These are phyloP conservation scores for Dermatophagoides farinae DNA, from an alignment of 1,140 invertebrate species.

Conservation along the genomic window DNA sequence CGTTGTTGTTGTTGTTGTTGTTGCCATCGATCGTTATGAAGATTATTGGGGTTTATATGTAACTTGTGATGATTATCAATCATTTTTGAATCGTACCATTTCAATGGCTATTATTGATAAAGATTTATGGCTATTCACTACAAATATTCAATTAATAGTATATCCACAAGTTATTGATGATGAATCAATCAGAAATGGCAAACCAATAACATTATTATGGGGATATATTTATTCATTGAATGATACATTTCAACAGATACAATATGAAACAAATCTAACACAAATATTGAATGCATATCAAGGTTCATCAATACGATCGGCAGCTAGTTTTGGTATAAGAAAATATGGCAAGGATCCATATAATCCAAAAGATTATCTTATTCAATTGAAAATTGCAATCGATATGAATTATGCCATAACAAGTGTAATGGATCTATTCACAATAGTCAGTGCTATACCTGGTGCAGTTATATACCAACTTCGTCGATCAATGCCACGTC, in stretches of 20 bases:
- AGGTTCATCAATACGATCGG: too few species aligned
- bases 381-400: not conserved
- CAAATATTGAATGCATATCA: too few species aligned
- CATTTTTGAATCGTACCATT: not conserved
- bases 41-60: not conserved
- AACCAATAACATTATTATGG: too few species aligned
- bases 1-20: not conserved
- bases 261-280: too few species aligned
- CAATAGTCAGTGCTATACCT: too few species aligned
- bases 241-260: too few species aligned
- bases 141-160: not conserved
- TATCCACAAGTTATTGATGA: not conserved
- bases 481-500: too few species aligned
- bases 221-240: too few species aligned
- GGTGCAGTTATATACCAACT: too few species aligned
- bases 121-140: not conserved
- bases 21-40: not conserved
- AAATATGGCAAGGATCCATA: not conserved
- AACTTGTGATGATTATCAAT: not conserved
- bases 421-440: too few species aligned
- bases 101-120: not conserved
- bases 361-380: not conserved
- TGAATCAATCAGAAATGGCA: not conserved
- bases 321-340: too few species aligned
- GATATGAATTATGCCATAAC: too few species aligned